Base-by-base conservation (phyloP, 2,797 vertebrate species). In the Denticeps clupeoides region DNA sequence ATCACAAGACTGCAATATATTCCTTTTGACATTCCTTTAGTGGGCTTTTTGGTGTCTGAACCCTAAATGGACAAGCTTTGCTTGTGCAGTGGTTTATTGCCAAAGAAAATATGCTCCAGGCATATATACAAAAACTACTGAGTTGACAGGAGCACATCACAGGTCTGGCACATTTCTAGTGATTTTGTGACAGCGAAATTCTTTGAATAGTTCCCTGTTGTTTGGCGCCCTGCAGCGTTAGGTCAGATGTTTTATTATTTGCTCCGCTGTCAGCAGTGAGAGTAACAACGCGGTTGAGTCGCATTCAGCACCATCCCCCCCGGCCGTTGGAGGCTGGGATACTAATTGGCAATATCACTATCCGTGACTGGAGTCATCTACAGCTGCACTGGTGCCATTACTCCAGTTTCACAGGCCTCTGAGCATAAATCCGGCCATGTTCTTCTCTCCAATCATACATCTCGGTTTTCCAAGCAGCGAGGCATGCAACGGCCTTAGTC, bases 291-390 rank as follows among this genome's bases (percentile, higher is more conserved):
- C 35, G 35, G 35, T n/a, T 35, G 32, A 35, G 32, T 3, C 32
- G 35, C 32, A 35, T 32, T 7, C 31, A 16, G 32, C 26, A 31
- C 16, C 22, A 25, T 32, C 33, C 41, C 26, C 19, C 27, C 33
- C 28, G 47, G 37, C 23, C 15, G 37, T 25, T 11, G 13, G 41
- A 31, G 42, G 42, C 24, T 45, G 27, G 50, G 42, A 38, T 21
- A 32, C 33, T 21, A 29, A 45, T 28, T 41, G 18, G 18, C 38
- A 25, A 16, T 7, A 28, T 40, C 43, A 38, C 33, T 11, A 26
- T 13, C 24, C 16, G 29, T 41, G 19, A 31, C 35, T 19, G 27
- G 33, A 46, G 8, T 18, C 44, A 46, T 19, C 7, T 22, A 12
- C n/a, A 32, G n/a, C 11, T n/a, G 42, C 26, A 24, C 13, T 33